Evolutionary conservation across 2,888 invertebrate genomes (phyloP).

Genomic region (Lamellibrachia satsuma): DNA sequence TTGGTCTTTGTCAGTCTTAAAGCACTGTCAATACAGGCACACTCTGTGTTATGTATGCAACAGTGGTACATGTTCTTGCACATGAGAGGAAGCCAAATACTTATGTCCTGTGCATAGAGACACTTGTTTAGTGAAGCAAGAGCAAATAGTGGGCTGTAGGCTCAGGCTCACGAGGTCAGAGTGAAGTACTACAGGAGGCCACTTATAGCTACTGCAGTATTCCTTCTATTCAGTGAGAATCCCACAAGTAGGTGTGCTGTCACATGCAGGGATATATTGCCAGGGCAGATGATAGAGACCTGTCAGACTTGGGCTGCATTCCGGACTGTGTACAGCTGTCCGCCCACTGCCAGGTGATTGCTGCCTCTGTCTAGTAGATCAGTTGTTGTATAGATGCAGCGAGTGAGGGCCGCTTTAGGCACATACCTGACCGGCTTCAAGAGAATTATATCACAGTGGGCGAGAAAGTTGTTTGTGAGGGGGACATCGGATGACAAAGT

Average conservation of each 20-base stretch:
- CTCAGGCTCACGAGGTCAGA: neutral
- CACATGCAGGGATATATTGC: neutral
- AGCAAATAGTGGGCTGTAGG: neutral
- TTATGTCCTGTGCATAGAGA: neutral
- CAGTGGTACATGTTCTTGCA: neutral
- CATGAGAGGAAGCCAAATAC: neutral
- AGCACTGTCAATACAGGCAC: neutral
- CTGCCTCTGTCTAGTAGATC: neutral
- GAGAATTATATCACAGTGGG: constrained; percentile 1
- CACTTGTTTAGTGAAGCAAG: neutral
- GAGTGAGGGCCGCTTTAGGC: neutral
- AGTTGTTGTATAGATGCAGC: constrained; percentile 6
- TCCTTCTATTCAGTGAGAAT: neutral
- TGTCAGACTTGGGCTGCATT: neutral
- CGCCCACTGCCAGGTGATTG: neutral
- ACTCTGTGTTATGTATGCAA: neutral
- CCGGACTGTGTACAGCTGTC: constrained; percentile 14
- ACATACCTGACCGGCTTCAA: neutral
- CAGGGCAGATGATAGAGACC: neutral
- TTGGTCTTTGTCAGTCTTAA: neutral
- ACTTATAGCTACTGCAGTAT: neutral
- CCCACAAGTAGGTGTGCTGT: neutral
- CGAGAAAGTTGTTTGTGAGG: neutral
- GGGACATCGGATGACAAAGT: neutral
- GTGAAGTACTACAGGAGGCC: neutral